Percentiles rank a stretch among this genome's conserved stretches.
Conservation (phyloP, 2,888 invertebrate genomes). For the Cheilosia pagana region DNA sequence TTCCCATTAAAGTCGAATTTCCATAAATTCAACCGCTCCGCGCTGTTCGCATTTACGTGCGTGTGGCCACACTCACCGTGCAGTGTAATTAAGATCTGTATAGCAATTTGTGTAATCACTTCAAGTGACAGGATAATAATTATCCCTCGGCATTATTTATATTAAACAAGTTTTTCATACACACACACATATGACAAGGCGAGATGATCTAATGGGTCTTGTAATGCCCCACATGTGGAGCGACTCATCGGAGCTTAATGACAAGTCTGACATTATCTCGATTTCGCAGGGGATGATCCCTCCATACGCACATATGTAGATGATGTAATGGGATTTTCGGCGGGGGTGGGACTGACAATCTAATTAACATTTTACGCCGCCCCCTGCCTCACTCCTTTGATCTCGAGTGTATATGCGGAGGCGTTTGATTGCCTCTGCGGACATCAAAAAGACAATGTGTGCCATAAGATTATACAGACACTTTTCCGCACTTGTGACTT, state of each 20-base stretch:
- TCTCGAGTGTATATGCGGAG: constrained; percentile 9
- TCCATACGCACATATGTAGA: background rate
- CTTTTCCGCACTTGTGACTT: constrained; percentile 62
- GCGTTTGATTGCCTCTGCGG: constrained; percentile 54
- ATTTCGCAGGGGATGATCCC: constrained; percentile 52
- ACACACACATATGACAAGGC: constrained; percentile 3
- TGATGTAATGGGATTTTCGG: constrained; percentile 40
- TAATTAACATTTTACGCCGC: constrained; percentile 68
- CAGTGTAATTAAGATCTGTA: constrained; percentile 54
- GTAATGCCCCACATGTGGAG: background rate
- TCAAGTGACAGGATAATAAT: constrained; percentile 73
- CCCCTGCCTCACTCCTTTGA: constrained; percentile 44
- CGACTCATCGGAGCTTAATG: constrained; percentile 69
- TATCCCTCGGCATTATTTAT: constrained; percentile 72
- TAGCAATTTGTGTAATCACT: constrained; percentile 69
- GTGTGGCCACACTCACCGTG: constrained; percentile 5
- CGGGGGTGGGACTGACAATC: constrained; percentile 46
- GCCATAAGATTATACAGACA: constrained; percentile 48
- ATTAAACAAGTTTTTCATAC: constrained; percentile 70
- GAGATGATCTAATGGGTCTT: constrained; percentile 70
- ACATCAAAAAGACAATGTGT: constrained; percentile 63
- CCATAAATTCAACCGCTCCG: constrained; percentile 34
- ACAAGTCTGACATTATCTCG: constrained; percentile 73
- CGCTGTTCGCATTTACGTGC: background rate
- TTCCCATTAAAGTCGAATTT: constrained; percentile 63